Conservation (phyloP, 1,140 invertebrate genomes). For the Polyergus mexicanus region DNA sequence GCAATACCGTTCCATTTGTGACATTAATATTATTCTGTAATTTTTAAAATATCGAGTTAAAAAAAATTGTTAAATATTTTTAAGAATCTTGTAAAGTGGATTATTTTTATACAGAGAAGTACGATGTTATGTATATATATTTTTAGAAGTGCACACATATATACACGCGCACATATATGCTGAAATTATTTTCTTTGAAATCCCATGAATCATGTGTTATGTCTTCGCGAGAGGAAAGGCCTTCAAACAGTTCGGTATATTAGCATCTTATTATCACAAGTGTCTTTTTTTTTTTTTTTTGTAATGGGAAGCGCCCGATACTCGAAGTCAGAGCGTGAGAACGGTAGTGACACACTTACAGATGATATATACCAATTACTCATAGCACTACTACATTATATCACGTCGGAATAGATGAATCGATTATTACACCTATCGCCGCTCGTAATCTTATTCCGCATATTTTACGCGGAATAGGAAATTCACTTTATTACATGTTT, state of each 20-base stretch:
- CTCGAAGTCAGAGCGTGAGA: conserved; percentile 69
- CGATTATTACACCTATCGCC: conserved; percentile 32
- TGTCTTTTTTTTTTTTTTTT: conserved; percentile 47
- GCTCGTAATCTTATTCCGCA: neutral
- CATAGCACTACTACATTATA: conserved; percentile 37
- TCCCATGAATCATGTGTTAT: conserved; percentile 23
- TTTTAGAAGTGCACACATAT: neutral
- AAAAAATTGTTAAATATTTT: neutral
- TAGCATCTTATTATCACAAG: conserved; percentile 54
- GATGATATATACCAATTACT: conserved; percentile 52
- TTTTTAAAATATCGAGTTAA: neutral
- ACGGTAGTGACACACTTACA: conserved; percentile 69
- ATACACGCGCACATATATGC: neutral
- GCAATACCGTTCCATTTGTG: neutral
- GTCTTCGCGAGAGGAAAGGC: conserved; percentile 31
- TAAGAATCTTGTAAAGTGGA: neutral
- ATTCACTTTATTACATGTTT: neutral
- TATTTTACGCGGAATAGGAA: conserved; percentile 14
- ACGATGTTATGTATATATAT: neutral
- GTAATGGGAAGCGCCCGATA: conserved; percentile 38
- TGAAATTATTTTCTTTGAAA: conserved; percentile 20
- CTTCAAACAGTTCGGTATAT: conserved; percentile 45
- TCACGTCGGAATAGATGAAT: conserved; percentile 23
- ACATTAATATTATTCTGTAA: conserved; percentile 42
- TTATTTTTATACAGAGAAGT: neutral